These are phyloP conservation scores for Himantopus leucocephalus DNA, from an alignment of 2,113 vertebrate species.

Conservation along the genomic window DNA sequence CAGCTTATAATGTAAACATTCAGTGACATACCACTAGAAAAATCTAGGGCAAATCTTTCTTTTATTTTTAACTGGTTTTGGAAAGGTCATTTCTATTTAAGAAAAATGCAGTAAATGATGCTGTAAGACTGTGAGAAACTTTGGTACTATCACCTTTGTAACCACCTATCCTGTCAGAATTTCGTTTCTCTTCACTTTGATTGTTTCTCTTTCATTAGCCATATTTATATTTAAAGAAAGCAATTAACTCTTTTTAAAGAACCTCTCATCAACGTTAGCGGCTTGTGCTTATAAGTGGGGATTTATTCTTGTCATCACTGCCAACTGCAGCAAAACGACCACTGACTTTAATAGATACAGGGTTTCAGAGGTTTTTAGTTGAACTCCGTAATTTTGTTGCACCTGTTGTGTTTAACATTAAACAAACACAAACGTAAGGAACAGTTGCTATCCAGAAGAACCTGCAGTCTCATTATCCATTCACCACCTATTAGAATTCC, in stretches of 20 bases:
- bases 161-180: background rate
- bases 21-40: background rate
- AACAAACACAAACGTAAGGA: background rate
- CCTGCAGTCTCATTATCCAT: background rate
- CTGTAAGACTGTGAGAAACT: background rate
- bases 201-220: background rate
- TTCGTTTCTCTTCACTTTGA: background rate
- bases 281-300: background rate
- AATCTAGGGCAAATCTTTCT: conserved; percentile 38
- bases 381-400: background rate
- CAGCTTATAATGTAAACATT: conserved; percentile 57
- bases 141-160: background rate
- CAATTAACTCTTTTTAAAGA: background rate
- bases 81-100: background rate
- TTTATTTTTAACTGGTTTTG: conserved; percentile 6
- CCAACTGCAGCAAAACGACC: background rate
- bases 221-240: background rate
- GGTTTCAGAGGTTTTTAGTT: background rate
- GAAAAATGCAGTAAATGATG: background rate
- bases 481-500: background rate
- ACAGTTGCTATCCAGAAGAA: background rate
- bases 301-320: background rate
- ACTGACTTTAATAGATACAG: background rate
- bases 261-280: background rate
- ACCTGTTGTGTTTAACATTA: background rate